Evolutionary conservation across 2,888 invertebrate genomes (phyloP).

Genomic region (Plusia festucae): DNA sequence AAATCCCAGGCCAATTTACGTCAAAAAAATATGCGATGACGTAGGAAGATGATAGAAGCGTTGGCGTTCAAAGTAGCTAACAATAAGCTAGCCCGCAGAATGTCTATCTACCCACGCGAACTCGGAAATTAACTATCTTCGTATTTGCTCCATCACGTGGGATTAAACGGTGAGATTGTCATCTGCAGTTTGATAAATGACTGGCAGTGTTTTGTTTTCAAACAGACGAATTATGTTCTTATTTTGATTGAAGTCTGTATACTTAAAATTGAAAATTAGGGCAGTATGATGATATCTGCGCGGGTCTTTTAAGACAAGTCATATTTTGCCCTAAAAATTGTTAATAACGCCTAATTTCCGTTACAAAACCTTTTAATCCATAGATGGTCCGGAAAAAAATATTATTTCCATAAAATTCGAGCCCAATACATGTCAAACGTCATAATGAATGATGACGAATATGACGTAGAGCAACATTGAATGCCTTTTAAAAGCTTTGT

Average conservation of each 20-base stretch:
- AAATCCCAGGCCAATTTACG: background rate
- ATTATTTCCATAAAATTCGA: conserved; percentile 4
- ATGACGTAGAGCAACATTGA: background rate
- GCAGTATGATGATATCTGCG: no score
- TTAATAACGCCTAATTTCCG: no score
- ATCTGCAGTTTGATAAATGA: background rate
- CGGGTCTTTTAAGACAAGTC: no score
- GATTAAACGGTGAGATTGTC: conserved; percentile 1
- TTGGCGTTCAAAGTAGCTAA: background rate
- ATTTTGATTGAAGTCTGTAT: background rate
- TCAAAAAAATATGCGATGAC: background rate
- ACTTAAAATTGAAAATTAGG: no score
- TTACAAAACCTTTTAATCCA: background rate
- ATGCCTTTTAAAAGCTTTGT: conserved; percentile 5
- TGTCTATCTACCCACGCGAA: background rate
- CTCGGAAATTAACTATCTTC: background rate
- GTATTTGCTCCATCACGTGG: conserved; percentile 1
- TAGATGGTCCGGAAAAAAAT: background rate
- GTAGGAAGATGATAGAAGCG: background rate
- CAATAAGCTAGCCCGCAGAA: background rate
- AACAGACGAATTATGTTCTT: background rate
- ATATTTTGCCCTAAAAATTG: no score
- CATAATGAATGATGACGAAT: background rate
- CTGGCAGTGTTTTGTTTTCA: background rate
- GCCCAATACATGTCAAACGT: background rate